Percentiles rank a stretch among this genome's conserved stretches.
Evolutionary conservation across 2,797 vertebrate species (phyloP).

Genomic region (Ptychobarbus kaznakovi): DNA sequence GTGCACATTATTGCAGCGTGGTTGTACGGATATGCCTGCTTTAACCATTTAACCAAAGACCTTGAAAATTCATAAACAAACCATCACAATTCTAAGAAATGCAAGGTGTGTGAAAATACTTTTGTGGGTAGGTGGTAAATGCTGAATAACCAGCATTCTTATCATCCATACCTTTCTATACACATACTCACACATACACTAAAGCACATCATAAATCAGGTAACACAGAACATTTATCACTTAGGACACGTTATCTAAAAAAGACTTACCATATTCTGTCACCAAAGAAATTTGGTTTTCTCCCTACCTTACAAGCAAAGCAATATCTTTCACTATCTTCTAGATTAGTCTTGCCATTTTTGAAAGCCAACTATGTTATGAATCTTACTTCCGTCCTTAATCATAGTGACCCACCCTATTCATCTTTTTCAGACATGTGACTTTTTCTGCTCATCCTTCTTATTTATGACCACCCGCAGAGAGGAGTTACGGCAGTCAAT

Average conservation of each 20-base stretch:
- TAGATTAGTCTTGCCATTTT: conserved; percentile 88
- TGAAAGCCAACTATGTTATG: conserved; percentile 89
- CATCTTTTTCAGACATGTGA: conserved; percentile 67
- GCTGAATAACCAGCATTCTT: conserved; percentile 9
- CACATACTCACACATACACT: conserved; percentile 26
- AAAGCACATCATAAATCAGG: conserved; percentile 19
- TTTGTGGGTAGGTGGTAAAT: not conserved
- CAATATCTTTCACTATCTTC: conserved; percentile 70
- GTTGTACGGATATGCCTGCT: conserved; percentile 80
- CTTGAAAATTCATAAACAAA: conserved; percentile 88
- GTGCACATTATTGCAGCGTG: conserved; percentile 77
- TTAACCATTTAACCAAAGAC: conserved; percentile 71
- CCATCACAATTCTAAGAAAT: conserved; percentile 81
- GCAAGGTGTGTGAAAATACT: conserved; percentile 36
- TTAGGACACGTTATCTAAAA: not conserved
- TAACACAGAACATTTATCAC: conserved; percentile 12
- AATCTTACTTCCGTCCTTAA: conserved; percentile 85
- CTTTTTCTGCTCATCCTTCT: not conserved
- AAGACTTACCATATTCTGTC: conserved; percentile 90
- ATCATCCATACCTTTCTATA: not conserved
- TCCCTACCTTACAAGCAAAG: conserved; percentile 66
- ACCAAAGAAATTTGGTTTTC: conserved; percentile 82
- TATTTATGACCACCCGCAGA: not conserved
- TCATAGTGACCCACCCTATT: conserved; percentile 79
- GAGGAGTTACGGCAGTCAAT: not conserved